These are phyloP conservation scores for Nothocercus julius DNA, from an alignment of 2,113 vertebrate species.

Conservation along the genomic window DNA sequence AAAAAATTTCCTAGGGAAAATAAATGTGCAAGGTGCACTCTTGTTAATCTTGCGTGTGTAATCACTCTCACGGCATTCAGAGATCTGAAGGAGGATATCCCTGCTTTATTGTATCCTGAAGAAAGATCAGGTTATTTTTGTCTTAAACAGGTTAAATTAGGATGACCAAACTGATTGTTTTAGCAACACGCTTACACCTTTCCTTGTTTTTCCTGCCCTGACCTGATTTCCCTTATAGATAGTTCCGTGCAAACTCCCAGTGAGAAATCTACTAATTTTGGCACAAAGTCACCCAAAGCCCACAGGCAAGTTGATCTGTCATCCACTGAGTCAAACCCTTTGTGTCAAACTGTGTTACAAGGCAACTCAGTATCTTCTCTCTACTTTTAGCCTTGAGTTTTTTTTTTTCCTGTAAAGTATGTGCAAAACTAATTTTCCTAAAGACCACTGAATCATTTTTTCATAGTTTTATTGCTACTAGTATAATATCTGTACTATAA, in stretches of 20 bases:
- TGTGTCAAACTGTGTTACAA: conserved; percentile 39
- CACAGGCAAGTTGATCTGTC: conserved; percentile 10
- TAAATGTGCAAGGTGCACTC: not conserved
- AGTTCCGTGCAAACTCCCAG: not conserved
- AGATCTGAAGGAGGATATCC: not conserved
- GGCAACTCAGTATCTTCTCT: not conserved
- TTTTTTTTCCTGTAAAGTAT: not conserved
- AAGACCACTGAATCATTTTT: not conserved
- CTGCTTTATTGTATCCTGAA: not conserved
- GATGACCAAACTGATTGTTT: not conserved
- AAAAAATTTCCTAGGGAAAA: not conserved
- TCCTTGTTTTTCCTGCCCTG: not conserved
- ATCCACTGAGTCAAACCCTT: not conserved
- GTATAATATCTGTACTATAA: not conserved
- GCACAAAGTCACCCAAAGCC: conserved; percentile 12
- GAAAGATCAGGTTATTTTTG: not conserved
- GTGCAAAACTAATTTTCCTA: not conserved
- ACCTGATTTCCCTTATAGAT: not conserved
- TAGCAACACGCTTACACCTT: not conserved
- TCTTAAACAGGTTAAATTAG: not conserved
- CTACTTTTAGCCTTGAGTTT: not conserved
- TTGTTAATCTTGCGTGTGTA: not conserved
- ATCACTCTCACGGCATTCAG: not conserved
- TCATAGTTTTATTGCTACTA: not conserved
- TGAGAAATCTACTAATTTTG: conserved; percentile 50